Conservation (phyloP, 2,113 vertebrate genomes). For the Percina caprodes region DNA sequence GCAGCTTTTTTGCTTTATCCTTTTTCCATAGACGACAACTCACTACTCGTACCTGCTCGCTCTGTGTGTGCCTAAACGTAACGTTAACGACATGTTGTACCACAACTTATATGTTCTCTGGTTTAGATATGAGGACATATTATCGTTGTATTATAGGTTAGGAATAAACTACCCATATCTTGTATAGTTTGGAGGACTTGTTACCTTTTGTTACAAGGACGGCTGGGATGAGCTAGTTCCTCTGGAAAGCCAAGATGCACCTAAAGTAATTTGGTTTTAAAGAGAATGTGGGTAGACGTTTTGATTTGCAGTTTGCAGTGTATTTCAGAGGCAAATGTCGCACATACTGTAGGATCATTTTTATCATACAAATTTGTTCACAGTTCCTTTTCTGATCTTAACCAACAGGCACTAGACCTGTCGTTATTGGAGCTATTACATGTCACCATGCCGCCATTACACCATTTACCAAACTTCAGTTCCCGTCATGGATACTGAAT, state of each 20-base stretch:
- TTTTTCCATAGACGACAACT: no score
- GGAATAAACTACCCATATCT: no score
- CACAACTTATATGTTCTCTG: no score
- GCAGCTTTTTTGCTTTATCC: no score
- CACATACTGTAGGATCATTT: neutral
- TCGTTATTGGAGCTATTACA: neutral
- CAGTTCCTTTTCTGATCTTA: neutral
- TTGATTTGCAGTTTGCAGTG: neutral
- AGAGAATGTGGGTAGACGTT: neutral
- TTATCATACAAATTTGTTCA: neutral
- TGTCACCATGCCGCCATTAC: neutral
- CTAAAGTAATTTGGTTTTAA: neutral
- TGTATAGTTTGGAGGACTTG: no score
- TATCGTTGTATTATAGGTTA: no score
- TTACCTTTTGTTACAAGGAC: no score
- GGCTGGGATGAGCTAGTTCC: neutral
- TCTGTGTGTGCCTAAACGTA: no score
- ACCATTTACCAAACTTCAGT: neutral
- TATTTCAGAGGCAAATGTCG: neutral
- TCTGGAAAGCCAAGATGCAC: neutral
- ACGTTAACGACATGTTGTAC: no score
- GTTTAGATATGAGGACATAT: no score
- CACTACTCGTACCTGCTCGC: no score
- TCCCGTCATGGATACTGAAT: neutral
- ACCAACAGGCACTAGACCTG: neutral